phyloP scores from a whole-genome alignment of 2,113 vertebrate species.

The Vimba vimba region DNA sequence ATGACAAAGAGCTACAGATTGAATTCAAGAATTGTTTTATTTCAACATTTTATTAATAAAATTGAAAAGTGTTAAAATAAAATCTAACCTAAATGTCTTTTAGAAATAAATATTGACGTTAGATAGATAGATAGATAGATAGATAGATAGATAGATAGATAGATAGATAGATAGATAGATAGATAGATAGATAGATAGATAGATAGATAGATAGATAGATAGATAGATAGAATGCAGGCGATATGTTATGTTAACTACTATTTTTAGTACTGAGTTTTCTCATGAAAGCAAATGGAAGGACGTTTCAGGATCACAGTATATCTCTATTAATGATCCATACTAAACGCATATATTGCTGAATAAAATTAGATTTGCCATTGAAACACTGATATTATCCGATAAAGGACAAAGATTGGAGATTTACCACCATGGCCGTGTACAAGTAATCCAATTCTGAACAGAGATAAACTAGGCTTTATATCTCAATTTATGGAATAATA shows the following conservation, averaged over 20 bases:
- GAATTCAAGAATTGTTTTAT: not conserved
- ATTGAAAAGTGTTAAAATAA: no score
- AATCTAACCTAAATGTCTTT: no score
- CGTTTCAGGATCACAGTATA: slow-evolving; percentile 44
- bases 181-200: not conserved
- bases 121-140: not conserved
- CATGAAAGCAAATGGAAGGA: slow-evolving; percentile 49
- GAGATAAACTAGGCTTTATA: slow-evolving; percentile 61
- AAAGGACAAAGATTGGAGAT: slow-evolving; percentile 42
- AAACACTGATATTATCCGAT: slow-evolving; percentile 50
- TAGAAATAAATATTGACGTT: not conserved
- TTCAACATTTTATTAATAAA: not conserved
- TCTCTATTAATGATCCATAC: slow-evolving; percentile 47
- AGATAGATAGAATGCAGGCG: not conserved
- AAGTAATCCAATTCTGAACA: slow-evolving; percentile 43
- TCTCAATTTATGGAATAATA: slow-evolving; percentile 58
- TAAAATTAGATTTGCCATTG: slow-evolving; percentile 44
- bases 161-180: not conserved
- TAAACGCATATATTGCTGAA: slow-evolving; percentile 49
- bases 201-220: not conserved
- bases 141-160: not conserved
- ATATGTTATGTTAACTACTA: not conserved
- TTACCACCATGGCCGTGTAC: slow-evolving; percentile 36
- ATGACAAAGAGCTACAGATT: not conserved
- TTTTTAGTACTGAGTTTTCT: slow-evolving; percentile 7